Evolutionary conservation across 2,797 vertebrate genomes (phyloP).

Genomic region (Liparis tanakae): DNA sequence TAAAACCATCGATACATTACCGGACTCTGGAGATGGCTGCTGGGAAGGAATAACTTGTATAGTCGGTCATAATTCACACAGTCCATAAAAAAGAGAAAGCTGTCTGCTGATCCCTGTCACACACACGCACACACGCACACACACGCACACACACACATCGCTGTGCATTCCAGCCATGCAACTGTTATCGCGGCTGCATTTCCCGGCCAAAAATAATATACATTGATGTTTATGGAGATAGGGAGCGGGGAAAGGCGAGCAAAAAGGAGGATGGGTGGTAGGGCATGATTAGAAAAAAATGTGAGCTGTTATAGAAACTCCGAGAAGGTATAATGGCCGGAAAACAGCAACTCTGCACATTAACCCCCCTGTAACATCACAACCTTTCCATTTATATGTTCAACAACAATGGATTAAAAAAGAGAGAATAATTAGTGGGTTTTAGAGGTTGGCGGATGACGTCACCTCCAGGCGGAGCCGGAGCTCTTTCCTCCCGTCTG

Average conservation of each 20-base stretch:
- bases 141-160: constrained; percentile 16
- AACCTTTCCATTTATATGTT: background rate
- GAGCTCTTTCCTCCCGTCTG: background rate
- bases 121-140: constrained; percentile 17
- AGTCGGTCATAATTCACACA: constrained; percentile 29
- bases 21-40: background rate
- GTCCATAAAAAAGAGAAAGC: constrained; percentile 35
- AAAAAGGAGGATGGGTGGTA: constrained; percentile 42
- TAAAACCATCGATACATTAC: background rate
- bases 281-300: constrained; percentile 41
- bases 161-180: constrained; percentile 27
- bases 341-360: background rate
- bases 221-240: constrained; percentile 46
- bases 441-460: background rate
- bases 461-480: background rate
- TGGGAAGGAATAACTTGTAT: constrained; percentile 11
- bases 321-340: background rate
- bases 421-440: background rate
- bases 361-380: background rate
- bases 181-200: constrained; percentile 54
- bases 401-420: background rate
- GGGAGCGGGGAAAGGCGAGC: constrained; percentile 25
- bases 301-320: constrained; percentile 21
- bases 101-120: constrained; percentile 46
- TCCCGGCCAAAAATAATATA: constrained; percentile 49